Evolutionary conservation across 2,888 invertebrate genomes (phyloP), one percentile per base, ranked within the genome.

Genomic region (Hetaerina titia): DNA sequence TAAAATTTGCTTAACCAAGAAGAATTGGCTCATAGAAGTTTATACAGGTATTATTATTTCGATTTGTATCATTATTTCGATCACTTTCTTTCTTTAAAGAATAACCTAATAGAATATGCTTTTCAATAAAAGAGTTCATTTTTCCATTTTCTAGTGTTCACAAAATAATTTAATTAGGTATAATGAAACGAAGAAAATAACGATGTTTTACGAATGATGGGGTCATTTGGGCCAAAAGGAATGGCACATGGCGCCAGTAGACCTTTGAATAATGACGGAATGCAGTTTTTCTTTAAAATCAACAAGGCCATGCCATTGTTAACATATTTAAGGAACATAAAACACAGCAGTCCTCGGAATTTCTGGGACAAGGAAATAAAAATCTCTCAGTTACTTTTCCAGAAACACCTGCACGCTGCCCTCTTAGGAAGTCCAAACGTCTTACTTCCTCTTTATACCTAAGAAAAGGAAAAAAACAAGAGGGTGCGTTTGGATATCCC

Each of bases 361-460:
- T 81, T 81, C 81, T 81, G 81, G 81, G 81, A 81, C 81, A 31
- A 81, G n/a, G n/a, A 31, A 31, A 81, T 81, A 81, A 81, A 81
- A 81, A 81, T 81, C 81, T 8, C 56, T 1, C 4, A 7, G 89
- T n/a, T 58, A 57, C 45, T 57, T 58, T 58, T 74, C 31, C 45
- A 7, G 45, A 22, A 92, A 69, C 92, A 92, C 92, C 92, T 92
- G 92, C 92, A 45, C 69, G n/a, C 13, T 11, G 56, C 45, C 69
- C 92, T 64, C 64, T 19, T 22, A 2, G 45, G 90, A 19, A 81
- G 81, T 2, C 31, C 81, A 15, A 56, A 92, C 69, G 92, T 92
- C 92, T 92, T 74, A 92, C n/a, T 92, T 69, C 69, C 92, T 92
- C n/a, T 56, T 92, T 89, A 56, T 89, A 56, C 58, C 89, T 57